Evolutionary conservation across 2,113 vertebrate species (phyloP), one percentile per base, ranked within the genome.

Genomic region (Gadus macrocephalus): DNA sequence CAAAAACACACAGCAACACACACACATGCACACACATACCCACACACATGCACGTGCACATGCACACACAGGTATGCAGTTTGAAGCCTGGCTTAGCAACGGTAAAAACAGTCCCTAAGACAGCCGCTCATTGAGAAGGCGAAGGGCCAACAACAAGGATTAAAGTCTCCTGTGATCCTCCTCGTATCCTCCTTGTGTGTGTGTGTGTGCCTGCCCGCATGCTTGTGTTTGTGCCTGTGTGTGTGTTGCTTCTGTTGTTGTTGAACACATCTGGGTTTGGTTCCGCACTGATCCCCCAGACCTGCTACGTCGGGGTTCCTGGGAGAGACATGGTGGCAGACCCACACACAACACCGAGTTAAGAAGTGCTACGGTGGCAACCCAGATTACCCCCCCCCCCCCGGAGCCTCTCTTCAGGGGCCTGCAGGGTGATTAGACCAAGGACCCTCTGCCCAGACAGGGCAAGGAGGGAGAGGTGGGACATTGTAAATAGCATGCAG

Each of bases 301-400:
- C 70, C 2, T 7, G 72, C 14, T 12, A 4, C 5, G 55, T 59
- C 5, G 2, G 19, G 63, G 53, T 53, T 74, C 68, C 9, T 20
- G 61, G n/a, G 28, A 67, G 55, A 22, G 1, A 66, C 19, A 38
- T 20, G 66, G 71, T 8, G 25, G 58, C 42, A 53, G 25, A 42
- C 76, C 75, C 53, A 72, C 31, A 28, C 69, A 73, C 55, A 78
- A 68, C 69, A 74, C 56, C 2, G 72, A 78, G 78, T 83, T 78
- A 77, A 72, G 68, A 83, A 74, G 68, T 19, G 74, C 71, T 64
- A 69, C 63, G 69, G 73, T 15, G 71, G 73, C 61, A 58, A 64
- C 22, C 20, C 28, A 60, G 68, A 74, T 63, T 20, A 79, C 73
- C 71, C 69, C 62, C 27, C 72, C 69, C 66, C 67, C 42, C 5